Percentiles rank a stretch among this genome's conserved stretches.
Conservation (phyloP, 2,888 invertebrate genomes). For the Chesias legatella region DNA sequence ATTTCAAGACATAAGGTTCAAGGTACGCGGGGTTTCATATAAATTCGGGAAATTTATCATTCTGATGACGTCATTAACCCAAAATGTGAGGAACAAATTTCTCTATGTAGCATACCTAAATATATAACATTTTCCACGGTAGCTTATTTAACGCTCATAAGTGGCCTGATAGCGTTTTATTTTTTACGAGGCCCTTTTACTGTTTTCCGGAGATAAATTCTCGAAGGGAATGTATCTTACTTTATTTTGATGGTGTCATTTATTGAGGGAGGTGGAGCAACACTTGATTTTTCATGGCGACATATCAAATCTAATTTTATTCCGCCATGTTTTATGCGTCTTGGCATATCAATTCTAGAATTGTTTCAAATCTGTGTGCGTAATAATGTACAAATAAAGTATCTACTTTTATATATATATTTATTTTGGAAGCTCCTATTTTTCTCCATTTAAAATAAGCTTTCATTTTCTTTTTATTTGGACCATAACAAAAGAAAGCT, state of each 20-base stretch:
- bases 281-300: slow-evolving; percentile 12
- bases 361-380: too few species aligned
- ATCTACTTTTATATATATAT: too few species aligned
- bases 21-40: slow-evolving; percentile 54
- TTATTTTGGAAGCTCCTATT: too few species aligned
- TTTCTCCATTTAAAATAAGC: too few species aligned
- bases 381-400: too few species aligned
- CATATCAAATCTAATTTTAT: slow-evolving; percentile 1
- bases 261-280: slow-evolving; percentile 7
- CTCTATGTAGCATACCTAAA: slow-evolving; percentile 29
- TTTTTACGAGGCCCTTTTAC: slow-evolving; percentile 17
- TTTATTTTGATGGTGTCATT: slow-evolving; percentile 22
- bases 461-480: too few species aligned
- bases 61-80: slow-evolving; percentile 59
- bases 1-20: slow-evolving; percentile 59
- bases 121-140: slow-evolving; percentile 16
- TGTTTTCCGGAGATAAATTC: slow-evolving; percentile 19
- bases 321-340: too few species aligned
- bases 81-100: slow-evolving; percentile 44
- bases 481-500: too few species aligned
- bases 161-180: slow-evolving; percentile 20
- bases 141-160: slow-evolving; percentile 24
- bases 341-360: too few species aligned
- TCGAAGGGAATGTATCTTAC: slow-evolving; percentile 16
- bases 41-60: slow-evolving; percentile 63